Evolutionary conservation across 1,140 invertebrate genomes (phyloP), one percentile per base, ranked within the genome.

Genomic region (Branchinecta lynchi): DNA sequence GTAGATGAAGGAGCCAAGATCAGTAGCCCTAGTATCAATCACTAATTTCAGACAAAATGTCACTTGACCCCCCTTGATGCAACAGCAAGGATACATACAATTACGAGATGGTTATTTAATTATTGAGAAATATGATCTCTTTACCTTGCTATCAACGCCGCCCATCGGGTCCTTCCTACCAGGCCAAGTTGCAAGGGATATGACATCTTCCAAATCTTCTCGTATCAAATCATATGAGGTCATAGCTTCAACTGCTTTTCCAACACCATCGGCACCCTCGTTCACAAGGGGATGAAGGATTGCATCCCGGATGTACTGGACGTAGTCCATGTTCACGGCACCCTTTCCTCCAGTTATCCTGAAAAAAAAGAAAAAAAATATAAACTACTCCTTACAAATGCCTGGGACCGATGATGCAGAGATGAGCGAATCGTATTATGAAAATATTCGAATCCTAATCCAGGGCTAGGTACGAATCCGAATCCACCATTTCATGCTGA

Each of bases 171-270:
- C 88, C 72, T 84, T 83, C 72, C 85, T 83, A 70, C 85, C 84
- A 0, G 90, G 86, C 92, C 93, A 96, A n/a, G 84, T 74, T 0
- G 87, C 86, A 15, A 97, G 75, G 76, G 97, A 93, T 10, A 87
- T 78, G 9, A 98, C 79, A 15, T 87, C 89, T 72, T 96, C 93
- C 73, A 95, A 81, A 78, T 98, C 95, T 74, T 97, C 94, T 72
- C 90, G 85, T 43, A 92, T 77, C 51, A 98, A 80, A 78, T 89
- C 85, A 79, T 98, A 98, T 10, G 84, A 76, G 69, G 81, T 78
- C 82, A 98, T 87, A 7, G 88, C 80, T 10, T 84, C 76, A n/a
- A 96, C 76, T 0, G 94, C 84, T 69, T 85, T 79, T 0, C 83
- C 74, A 10, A 94, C 85, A 60, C 89, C 90, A 7, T 90, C 88